Evolutionary conservation across 37 sponge, comb jelly and placozoan genomes (phyloP), one percentile per base, ranked within the genome.

Genomic region (Corticium candelabrum): DNA sequence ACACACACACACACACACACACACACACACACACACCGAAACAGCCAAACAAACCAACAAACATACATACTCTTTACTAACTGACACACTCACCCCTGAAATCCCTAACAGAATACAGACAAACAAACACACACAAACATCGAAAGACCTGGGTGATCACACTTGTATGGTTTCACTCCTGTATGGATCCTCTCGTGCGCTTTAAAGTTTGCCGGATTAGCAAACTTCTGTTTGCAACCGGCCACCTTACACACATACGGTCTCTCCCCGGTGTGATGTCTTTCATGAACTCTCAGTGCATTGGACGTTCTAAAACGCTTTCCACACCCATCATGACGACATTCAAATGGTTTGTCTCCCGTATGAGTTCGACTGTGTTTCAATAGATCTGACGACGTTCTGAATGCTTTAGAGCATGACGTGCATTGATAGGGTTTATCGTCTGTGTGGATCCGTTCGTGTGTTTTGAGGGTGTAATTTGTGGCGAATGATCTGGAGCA

Each of bases 341-440:
- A 75, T 38, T 75, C 40, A 5, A 11, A 77, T 4, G 78, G 78
- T 68, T 41, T 40, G 3, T 77, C 78, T 2, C 78, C 78, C 30
- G 78, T 77, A 29, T 77, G 78, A 41, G 68, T 62, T 69, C 69
- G 78, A 36, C 41, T 56, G 68, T 77, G 78, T 56, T 2, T 3
- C 7, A 41, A 41, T 56, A 77, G n/a, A 29, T 37, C 3, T 11
- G 7, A 69, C 41, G 39, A 41, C 69, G 27, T 3, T n/a, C 56
- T 29, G 41, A 41, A 40, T 36, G 69, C 68, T 5, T 56, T 36
- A 41, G 39, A 15, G 41, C 78, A 77, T 3, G 36, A n/a, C 62
- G 62, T 27, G 41, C 78, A 77, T n/a, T 57, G 35, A 56, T 41
- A 77, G 7, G 78, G 78, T 56, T 41, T 77, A 41, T 77, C 78